Conservation (phyloP, 2,113 vertebrate genomes). For the Austrofundulus limnaeus region DNA sequence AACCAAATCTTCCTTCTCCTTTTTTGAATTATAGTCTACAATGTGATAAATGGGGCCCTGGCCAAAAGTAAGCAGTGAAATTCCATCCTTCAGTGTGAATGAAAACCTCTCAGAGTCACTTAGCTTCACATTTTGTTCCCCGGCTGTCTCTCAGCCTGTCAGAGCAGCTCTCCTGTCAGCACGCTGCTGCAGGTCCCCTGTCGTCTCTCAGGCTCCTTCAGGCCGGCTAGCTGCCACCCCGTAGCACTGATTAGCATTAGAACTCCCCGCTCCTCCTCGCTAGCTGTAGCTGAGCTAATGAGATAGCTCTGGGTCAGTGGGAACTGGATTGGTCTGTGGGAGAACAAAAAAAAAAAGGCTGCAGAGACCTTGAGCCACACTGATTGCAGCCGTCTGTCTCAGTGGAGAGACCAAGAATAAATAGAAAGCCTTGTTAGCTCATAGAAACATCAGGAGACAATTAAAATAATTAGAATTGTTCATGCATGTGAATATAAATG, state of each 20-base stretch:
- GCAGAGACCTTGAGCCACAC: constrained; percentile 34
- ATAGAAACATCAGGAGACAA: constrained; percentile 25
- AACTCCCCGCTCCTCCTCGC: constrained; percentile 36
- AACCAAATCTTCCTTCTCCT: no score
- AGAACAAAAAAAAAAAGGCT: constrained; percentile 24
- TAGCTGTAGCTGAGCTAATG: constrained; percentile 44
- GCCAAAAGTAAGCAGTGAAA: constrained; percentile 9
- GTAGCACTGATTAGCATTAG: constrained; percentile 59
- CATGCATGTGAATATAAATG: constrained; percentile 25
- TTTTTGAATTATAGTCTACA: no score
- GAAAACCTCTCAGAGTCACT: constrained; percentile 38
- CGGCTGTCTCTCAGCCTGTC: constrained; percentile 17
- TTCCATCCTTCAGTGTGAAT: not conserved
- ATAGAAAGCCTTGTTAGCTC: constrained; percentile 31
- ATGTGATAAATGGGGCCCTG: not conserved
- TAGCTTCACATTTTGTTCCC: constrained; percentile 28
- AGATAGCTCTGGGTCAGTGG: constrained; percentile 53
- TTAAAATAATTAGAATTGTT: constrained; percentile 22
- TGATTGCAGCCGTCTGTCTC: constrained; percentile 12
- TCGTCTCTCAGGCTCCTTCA: constrained; percentile 41
- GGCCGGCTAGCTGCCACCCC: constrained; percentile 41
- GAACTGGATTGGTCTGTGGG: constrained; percentile 34
- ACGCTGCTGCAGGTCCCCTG: constrained; percentile 39
- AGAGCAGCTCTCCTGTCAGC: constrained; percentile 40
- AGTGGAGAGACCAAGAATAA: constrained; percentile 31